phyloP scores from a whole-genome alignment of 2,888 invertebrate species.

The Sinelater perroti region DNA sequence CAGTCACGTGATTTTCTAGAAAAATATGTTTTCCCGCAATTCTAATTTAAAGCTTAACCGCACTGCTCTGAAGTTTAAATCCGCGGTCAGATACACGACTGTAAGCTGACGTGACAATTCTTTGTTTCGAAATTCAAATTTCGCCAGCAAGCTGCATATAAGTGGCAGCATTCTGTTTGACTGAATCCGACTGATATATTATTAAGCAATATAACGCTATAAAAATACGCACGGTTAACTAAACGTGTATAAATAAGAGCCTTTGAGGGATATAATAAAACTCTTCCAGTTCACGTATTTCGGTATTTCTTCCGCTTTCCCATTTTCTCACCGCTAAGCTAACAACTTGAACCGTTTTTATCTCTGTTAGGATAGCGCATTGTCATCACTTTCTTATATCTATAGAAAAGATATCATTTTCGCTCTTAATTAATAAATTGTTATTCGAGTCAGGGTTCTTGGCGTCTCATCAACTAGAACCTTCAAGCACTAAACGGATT shows the following conservation, averaged over 20 bases:
- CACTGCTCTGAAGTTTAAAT: not conserved
- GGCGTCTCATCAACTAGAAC: constrained; percentile 27
- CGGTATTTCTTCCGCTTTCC: constrained; percentile 42
- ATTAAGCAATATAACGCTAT: constrained; percentile 31
- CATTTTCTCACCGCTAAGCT: constrained; percentile 45
- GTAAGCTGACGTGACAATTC: not conserved
- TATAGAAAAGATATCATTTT: constrained; percentile 45
- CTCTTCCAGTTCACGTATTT: constrained; percentile 42
- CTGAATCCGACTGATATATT: constrained; percentile 24
- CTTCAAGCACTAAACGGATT: constrained; percentile 33
- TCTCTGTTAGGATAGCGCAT: constrained; percentile 42
- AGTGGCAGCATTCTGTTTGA: constrained; percentile 19
- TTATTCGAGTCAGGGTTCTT: constrained; percentile 44
- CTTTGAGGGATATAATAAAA: constrained; percentile 41
- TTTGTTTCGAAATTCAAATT: not conserved
- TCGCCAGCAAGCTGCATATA: not conserved
- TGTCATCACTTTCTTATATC: constrained; percentile 47
- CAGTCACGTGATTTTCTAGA: too few species aligned
- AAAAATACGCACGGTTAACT: constrained; percentile 33
- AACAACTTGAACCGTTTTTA: constrained; percentile 43
- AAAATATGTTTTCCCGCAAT: too few species aligned
- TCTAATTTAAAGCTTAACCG: not conserved
- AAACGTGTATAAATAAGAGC: constrained; percentile 32
- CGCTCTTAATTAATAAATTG: constrained; percentile 48
- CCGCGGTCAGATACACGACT: not conserved